phyloP scores from a whole-genome alignment of 2,113 vertebrate genomes.

The Tetraodon nigroviridis region DNA sequence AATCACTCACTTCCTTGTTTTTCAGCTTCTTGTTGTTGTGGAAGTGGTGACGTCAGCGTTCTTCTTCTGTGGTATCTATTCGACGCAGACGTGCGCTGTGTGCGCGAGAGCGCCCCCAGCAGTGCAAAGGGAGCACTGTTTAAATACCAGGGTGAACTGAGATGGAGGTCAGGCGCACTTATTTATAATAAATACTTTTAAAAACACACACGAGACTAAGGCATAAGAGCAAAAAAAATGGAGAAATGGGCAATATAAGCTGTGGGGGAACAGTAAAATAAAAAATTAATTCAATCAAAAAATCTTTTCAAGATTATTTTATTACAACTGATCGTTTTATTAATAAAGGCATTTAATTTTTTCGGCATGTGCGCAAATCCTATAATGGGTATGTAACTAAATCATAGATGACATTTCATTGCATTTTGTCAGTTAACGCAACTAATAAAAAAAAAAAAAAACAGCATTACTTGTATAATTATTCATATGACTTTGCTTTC shows the following conservation, averaged over 20 bases:
- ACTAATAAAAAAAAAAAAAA: too few species aligned
- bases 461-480: neutral
- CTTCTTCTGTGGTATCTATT: conserved; percentile 22
- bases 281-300: too few species aligned
- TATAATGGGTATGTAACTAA: too few species aligned
- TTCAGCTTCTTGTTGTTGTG: conserved; percentile 73
- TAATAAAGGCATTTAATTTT: too few species aligned
- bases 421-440: too few species aligned
- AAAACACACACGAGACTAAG: neutral
- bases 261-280: too few species aligned
- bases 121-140: neutral
- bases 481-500: neutral
- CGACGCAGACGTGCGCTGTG: conserved; percentile 10
- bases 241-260: too few species aligned
- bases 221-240: too few species aligned
- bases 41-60: conserved; percentile 67
- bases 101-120: conserved; percentile 31
- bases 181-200: neutral
- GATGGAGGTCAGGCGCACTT: neutral
- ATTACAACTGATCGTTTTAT: too few species aligned
- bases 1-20: conserved; percentile 78
- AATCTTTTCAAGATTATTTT: too few species aligned
- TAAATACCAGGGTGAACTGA: neutral
- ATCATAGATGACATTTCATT: too few species aligned
- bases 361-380: too few species aligned